These are phyloP conservation scores for Oryzias melastigma DNA, from an alignment of 2,113 vertebrate genomes.

Conservation along the genomic window DNA sequence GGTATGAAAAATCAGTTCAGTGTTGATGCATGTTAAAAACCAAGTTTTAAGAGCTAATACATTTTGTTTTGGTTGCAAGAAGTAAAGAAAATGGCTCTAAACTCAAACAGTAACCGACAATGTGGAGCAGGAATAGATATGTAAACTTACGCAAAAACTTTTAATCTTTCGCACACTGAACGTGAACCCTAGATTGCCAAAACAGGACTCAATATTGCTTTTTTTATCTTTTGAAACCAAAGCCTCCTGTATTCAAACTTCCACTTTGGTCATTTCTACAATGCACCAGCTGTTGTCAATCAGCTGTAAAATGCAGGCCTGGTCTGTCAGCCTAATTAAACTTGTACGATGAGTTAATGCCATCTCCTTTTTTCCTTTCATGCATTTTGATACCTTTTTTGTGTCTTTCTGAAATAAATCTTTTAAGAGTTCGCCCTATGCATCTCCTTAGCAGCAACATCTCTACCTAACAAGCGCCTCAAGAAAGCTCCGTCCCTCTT, in stretches of 20 bases:
- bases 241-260: neutral
- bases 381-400: constrained; percentile 2
- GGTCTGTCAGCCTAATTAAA: constrained; percentile 1
- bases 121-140: too few species aligned
- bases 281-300: neutral
- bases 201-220: too few species aligned
- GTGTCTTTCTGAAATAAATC: constrained; percentile 10
- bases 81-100: too few species aligned
- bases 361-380: neutral
- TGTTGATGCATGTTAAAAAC: too few species aligned
- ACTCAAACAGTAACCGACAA: too few species aligned
- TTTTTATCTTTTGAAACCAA: too few species aligned
- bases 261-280: neutral
- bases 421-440: constrained; percentile 3
- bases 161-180: too few species aligned
- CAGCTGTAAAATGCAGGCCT: neutral
- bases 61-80: too few species aligned
- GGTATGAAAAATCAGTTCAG: too few species aligned
- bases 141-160: too few species aligned
- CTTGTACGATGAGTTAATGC: neutral
- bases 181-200: too few species aligned
- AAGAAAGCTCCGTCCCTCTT: constrained; percentile 7
- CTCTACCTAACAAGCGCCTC: constrained; percentile 16
- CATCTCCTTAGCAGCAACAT: constrained; percentile 1
- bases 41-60: too few species aligned